Conservation (phyloP, 2,888 invertebrate species). For the Conistra vaccinii region DNA sequence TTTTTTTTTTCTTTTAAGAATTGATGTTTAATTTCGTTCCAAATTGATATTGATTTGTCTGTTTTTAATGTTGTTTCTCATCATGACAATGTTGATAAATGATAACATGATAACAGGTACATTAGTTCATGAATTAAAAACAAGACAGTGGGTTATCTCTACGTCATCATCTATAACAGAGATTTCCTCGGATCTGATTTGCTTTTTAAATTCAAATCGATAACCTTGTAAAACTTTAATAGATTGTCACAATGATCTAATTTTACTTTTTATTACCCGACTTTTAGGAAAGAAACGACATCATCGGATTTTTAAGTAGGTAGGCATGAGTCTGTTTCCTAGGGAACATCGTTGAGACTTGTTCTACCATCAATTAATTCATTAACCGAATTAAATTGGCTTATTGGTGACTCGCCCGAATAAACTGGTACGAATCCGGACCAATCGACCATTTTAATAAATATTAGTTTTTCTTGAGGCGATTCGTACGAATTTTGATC, state of each 20-base stretch:
- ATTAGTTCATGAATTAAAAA: neutral
- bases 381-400: constrained; percentile 17
- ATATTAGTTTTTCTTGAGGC: no score
- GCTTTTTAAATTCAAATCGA: constrained; percentile 8
- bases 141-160: constrained; percentile 8
- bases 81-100: constrained; percentile 20
- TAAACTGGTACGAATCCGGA: no score
- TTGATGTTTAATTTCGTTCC: neutral
- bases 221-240: constrained; percentile 30
- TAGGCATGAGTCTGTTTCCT: neutral
- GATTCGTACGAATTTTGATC: no score
- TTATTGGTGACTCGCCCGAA: no score
- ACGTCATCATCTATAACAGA: constrained; percentile 9
- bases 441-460: no score
- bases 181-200: constrained; percentile 30
- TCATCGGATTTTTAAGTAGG: neutral
- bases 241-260: constrained; percentile 6
- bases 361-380: constrained; percentile 10
- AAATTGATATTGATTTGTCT: neutral
- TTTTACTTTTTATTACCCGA: neutral
- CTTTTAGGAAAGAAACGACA: neutral
- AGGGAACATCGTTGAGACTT: constrained; percentile 9
- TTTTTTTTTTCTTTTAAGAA: neutral
- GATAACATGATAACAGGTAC: neutral
- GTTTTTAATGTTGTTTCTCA: neutral